Evolutionary conservation across 1,140 invertebrate genomes (phyloP).

Genomic region (Steinernema feltiae): DNA sequence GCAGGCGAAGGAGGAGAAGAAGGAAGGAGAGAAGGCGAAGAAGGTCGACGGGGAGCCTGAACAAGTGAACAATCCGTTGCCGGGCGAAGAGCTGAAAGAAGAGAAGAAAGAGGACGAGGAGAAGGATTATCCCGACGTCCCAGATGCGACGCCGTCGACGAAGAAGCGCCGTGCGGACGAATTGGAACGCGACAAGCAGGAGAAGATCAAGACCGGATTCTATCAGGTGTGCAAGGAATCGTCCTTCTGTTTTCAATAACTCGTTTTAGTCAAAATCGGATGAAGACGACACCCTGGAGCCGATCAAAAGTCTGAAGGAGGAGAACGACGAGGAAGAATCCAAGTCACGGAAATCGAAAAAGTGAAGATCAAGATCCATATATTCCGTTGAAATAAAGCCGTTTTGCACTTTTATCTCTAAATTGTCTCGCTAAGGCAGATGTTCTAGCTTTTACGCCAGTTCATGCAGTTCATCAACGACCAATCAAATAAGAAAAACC

Average conservation of each 20-base stretch:
- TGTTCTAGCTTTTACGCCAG: no score
- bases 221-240: background rate
- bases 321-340: background rate
- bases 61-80: background rate
- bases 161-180: background rate
- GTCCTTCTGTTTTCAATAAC: no score
- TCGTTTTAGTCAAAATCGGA: background rate
- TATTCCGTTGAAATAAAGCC: no score
- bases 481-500: no score
- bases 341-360: background rate
- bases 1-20: background rate
- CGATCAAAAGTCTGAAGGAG: background rate
- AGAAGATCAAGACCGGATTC: background rate
- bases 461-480: no score
- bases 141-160: background rate
- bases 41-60: background rate
- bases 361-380: no score
- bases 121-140: background rate
- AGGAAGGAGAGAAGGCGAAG: background rate
- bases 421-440: no score
- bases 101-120: background rate
- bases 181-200: background rate
- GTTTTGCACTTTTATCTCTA: no score
- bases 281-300: constrained; percentile 6
- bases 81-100: background rate